Conservation (phyloP, 1,140 invertebrate genomes). For the Xylocopa sonorina region DNA sequence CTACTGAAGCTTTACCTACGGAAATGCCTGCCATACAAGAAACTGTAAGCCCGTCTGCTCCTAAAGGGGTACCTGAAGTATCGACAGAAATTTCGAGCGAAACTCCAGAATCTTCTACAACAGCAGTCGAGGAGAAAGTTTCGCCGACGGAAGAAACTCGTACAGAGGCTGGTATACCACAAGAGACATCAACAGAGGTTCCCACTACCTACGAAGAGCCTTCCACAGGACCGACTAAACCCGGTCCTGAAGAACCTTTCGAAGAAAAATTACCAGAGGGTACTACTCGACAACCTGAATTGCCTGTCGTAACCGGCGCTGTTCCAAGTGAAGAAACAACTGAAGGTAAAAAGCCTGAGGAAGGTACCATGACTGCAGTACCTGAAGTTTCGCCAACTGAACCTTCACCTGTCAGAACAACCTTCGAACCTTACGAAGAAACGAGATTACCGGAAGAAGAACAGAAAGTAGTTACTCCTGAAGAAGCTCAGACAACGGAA, state of each 20-base stretch:
- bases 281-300: slow-evolving; percentile 25
- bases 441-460: neutral
- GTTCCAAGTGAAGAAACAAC: slow-evolving; percentile 1
- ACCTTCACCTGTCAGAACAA: slow-evolving; percentile 14
- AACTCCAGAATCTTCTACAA: slow-evolving; percentile 39
- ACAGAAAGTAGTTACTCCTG: neutral
- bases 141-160: slow-evolving; percentile 8
- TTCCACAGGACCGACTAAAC: slow-evolving; percentile 20
- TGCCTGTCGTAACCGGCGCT: slow-evolving; percentile 35
- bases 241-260: slow-evolving; percentile 31
- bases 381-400: slow-evolving; percentile 24
- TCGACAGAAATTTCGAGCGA: slow-evolving; percentile 18
- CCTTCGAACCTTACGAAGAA: neutral
- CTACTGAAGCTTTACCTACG: slow-evolving; percentile 49
- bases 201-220: slow-evolving; percentile 21
- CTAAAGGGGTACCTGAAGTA: slow-evolving; percentile 28
- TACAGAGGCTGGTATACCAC: neutral
- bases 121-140: slow-evolving; percentile 25
- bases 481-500: slow-evolving; percentile 32
- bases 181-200: slow-evolving; percentile 48
- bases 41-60: slow-evolving; percentile 16
- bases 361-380: neutral
- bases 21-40: slow-evolving; percentile 43
- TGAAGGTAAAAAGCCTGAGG: slow-evolving; percentile 26
- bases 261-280: slow-evolving; percentile 13